These are phyloP conservation scores for Anisognathus igniventris DNA, from an alignment of 2,797 vertebrate species.

Conservation along the genomic window DNA sequence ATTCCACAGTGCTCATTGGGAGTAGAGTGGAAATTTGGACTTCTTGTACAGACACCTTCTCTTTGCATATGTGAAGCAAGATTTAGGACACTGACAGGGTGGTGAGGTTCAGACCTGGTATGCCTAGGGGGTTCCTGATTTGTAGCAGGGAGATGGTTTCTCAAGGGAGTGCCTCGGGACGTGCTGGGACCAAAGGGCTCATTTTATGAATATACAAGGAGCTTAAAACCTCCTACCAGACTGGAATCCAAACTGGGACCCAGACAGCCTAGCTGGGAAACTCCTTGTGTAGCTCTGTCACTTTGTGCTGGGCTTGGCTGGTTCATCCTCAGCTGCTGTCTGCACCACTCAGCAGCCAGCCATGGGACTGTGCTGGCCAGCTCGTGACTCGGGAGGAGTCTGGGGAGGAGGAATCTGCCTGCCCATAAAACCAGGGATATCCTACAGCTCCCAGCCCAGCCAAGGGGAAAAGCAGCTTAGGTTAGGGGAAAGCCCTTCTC, in stretches of 20 bases:
- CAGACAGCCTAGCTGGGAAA: background rate
- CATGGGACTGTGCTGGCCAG: background rate
- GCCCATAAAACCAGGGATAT: background rate
- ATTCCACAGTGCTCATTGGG: background rate
- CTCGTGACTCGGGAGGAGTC: constrained; percentile 8
- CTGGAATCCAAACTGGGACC: background rate
- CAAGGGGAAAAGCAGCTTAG: background rate
- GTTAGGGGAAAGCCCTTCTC: background rate
- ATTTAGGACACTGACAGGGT: background rate
- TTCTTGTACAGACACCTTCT: background rate
- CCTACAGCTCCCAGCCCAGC: background rate
- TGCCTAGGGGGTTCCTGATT: background rate
- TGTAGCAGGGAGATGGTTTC: background rate
- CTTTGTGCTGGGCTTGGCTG: background rate
- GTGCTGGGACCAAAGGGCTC: background rate
- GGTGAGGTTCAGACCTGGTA: background rate
- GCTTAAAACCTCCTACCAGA: background rate
- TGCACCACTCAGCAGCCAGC: background rate
- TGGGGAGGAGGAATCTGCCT: background rate
- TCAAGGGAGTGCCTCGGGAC: fast-evolving
- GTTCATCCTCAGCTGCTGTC: background rate
- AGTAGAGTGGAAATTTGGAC: background rate
- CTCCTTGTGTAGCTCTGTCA: fast-evolving
- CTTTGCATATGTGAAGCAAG: background rate
- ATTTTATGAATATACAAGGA: background rate